Evolutionary conservation across 2,888 invertebrate genomes (phyloP).

Genomic region (Himalopsyche japonica): DNA sequence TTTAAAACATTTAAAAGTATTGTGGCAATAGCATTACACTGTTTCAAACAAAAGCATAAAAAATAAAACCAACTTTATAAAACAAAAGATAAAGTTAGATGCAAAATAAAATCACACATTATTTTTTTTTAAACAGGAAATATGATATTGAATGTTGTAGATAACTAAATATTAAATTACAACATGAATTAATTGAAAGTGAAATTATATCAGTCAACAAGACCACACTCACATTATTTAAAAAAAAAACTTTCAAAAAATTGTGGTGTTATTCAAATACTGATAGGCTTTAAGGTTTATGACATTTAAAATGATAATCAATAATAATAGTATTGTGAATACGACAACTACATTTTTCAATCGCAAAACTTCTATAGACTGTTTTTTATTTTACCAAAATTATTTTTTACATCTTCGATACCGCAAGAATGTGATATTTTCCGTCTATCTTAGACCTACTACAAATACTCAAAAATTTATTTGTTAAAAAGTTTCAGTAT

Average conservation of each 20-base stretch:
- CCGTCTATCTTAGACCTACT: background rate
- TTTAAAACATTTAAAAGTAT: background rate
- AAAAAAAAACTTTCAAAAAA: background rate
- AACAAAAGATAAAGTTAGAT: background rate
- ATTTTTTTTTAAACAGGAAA: background rate
- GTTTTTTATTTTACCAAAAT: background rate
- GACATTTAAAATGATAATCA: background rate
- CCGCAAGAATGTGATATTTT: background rate
- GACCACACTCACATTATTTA: background rate
- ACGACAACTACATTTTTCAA: background rate
- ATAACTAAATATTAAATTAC: background rate
- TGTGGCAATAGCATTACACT: background rate
- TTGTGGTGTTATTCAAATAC: background rate
- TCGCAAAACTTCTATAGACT: background rate
- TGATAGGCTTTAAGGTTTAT: background rate
- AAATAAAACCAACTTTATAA: background rate
- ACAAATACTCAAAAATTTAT: background rate
- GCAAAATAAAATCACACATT: background rate
- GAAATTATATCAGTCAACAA: background rate
- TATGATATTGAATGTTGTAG: background rate
- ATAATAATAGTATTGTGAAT: background rate
- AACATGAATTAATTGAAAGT: background rate
- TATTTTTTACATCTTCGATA: background rate
- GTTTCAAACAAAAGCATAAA: background rate
- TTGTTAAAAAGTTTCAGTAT: background rate